Conservation (phyloP, 2,888 invertebrate genomes). For the Acanthosepion lycidas region DNA sequence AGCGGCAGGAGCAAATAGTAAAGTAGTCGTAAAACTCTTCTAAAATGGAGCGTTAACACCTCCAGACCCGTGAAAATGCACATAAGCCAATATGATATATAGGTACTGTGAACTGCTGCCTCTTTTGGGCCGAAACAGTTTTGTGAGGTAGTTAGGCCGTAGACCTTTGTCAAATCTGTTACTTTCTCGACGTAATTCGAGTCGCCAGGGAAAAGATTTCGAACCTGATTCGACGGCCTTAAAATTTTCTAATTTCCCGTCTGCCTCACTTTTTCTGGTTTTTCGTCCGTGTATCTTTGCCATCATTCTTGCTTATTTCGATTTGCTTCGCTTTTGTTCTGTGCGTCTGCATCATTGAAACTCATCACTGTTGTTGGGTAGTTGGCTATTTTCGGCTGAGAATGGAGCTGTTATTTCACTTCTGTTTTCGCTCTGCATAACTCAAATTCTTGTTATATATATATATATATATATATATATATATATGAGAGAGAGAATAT, state of each 20-base stretch:
- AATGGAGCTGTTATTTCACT: no score
- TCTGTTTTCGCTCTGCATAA: no score
- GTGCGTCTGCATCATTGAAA: background rate
- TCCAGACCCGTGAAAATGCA: background rate
- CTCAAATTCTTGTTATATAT: no score
- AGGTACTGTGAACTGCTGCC: background rate
- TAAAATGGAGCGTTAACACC: background rate
- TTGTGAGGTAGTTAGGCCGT: background rate
- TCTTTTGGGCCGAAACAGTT: background rate
- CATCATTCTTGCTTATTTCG: background rate
- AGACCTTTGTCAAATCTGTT: conserved; percentile 2
- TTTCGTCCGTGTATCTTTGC: background rate
- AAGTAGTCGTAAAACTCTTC: background rate
- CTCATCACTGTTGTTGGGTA: background rate
- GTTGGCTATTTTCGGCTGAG: no score
- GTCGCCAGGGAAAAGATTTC: conserved; percentile 3
- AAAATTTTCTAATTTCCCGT: no score
- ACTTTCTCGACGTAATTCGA: background rate
- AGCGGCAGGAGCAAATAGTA: background rate
- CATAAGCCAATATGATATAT: conserved; percentile 4
- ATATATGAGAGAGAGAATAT: no score
- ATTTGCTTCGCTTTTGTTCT: background rate
- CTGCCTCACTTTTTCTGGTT: background rate
- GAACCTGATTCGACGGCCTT: background rate
- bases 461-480: no score